These are phyloP conservation scores for Ornithoptera priamus DNA, from an alignment of 2,888 invertebrate genomes.

Conservation along the genomic window DNA sequence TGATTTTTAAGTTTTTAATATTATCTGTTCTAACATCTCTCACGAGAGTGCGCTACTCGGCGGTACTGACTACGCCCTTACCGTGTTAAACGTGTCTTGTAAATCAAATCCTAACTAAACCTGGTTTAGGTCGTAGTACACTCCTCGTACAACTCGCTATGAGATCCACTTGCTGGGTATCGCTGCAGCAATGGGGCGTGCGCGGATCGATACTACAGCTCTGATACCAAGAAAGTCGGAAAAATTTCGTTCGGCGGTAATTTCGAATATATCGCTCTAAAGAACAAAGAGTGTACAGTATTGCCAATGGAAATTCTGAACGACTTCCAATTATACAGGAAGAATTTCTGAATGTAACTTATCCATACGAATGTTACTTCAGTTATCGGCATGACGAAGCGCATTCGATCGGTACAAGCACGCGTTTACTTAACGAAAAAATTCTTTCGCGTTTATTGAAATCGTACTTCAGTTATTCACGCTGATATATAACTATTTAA, in stretches of 20 bases:
- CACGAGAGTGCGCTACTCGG: constrained; percentile 79
- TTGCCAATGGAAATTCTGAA: constrained; percentile 11
- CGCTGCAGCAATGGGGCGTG: constrained; percentile 63
- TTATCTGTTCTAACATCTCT: constrained; percentile 76
- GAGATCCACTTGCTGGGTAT: constrained; percentile 36
- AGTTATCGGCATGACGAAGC: constrained; percentile 49
- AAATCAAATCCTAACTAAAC: constrained; percentile 58
- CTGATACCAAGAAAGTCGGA: constrained; percentile 44
- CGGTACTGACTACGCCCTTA: constrained; percentile 69
- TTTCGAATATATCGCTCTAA: constrained; percentile 47
- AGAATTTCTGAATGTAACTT: constrained; percentile 8
- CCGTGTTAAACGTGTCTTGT: constrained; percentile 63
- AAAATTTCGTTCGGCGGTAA: constrained; percentile 64
- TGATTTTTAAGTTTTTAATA: not conserved
- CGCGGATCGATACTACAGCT: constrained; percentile 65
- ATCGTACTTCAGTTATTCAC: not conserved
- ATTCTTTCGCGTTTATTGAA: constrained; percentile 1
- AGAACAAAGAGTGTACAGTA: constrained; percentile 21
- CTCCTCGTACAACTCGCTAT: constrained; percentile 50
- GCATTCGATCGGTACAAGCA: constrained; percentile 40
- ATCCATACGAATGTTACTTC: constrained; percentile 28
- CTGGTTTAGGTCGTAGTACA: constrained; percentile 56
- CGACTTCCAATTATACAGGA: constrained; percentile 9
- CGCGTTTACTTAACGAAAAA: constrained; percentile 30
- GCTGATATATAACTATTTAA: not conserved